These are phyloP conservation scores for Oxyteleia sp. DNA, from an alignment of 2,888 invertebrate species.

Conservation along the genomic window DNA sequence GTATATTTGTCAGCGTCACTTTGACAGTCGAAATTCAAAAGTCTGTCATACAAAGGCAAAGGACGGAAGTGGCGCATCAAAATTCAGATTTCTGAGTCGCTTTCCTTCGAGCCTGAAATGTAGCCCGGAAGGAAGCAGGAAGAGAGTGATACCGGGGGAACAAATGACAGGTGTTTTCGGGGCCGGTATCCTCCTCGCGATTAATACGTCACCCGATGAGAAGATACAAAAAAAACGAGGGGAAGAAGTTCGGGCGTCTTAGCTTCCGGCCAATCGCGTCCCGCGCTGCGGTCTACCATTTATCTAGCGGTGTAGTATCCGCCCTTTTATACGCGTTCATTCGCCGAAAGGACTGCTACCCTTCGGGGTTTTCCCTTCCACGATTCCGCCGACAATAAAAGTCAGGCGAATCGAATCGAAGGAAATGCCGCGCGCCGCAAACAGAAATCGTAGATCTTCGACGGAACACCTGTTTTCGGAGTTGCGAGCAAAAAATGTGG, in stretches of 20 bases:
- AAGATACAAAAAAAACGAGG: conserved; percentile 26
- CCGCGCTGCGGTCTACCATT: conserved; percentile 67
- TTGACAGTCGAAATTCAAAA: neutral
- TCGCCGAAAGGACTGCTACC: conserved; percentile 62
- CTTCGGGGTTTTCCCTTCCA: conserved; percentile 61
- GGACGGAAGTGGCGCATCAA: conserved; percentile 10
- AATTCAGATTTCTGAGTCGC: conserved; percentile 20
- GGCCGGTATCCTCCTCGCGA: conserved; percentile 33
- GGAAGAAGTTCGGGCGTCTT: conserved; percentile 52
- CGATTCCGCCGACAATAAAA: conserved; percentile 33
- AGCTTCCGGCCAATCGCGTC: conserved; percentile 69
- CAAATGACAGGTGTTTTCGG: conserved; percentile 72
- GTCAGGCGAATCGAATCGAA: conserved; percentile 54
- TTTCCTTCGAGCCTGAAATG: conserved; percentile 22
- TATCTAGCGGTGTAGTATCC: conserved; percentile 66
- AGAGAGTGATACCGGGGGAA: conserved; percentile 41
- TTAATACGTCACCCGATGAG: conserved; percentile 59
- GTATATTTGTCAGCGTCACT: conserved; percentile 16
- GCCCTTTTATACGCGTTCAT: conserved; percentile 69
- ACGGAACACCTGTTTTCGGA: conserved; percentile 35
- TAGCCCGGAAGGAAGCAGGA: conserved; percentile 50
- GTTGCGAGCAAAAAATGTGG: too few species aligned
- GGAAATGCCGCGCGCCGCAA: conserved; percentile 16
- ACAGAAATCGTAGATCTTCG: conserved; percentile 4
- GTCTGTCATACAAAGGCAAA: neutral